Percentiles rank a stretch among this genome's conserved stretches.
Evolutionary conservation across 2,797 vertebrate genomes (phyloP).

Genomic region (Hyperoplus immaculatus): DNA sequence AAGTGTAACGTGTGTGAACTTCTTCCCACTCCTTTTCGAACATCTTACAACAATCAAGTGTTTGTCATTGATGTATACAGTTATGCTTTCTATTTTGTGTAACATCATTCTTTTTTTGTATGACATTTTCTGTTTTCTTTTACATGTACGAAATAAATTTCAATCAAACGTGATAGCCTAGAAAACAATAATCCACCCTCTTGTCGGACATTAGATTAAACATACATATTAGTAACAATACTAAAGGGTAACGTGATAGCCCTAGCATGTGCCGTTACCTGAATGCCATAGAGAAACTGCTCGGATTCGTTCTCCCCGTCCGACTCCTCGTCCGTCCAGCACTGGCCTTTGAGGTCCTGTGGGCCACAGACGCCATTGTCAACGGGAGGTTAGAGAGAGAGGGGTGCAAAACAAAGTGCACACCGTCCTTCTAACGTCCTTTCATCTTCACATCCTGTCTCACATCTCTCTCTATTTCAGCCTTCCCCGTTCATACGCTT

Average conservation of each 20-base stretch:
- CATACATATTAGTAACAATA: background rate
- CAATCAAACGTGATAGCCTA: no score
- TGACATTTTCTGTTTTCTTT: no score
- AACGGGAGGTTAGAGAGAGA: slow-evolving; percentile 69
- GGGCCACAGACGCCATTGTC: slow-evolving; percentile 55
- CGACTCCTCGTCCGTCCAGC: slow-evolving; percentile 98
- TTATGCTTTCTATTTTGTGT: no score
- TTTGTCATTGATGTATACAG: no score
- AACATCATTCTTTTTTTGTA: no score
- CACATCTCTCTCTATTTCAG: slow-evolving; percentile 70
- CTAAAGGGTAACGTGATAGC: background rate
- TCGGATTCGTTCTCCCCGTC: slow-evolving; percentile 98
- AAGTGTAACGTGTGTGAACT: background rate
- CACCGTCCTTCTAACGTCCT: slow-evolving; percentile 56
- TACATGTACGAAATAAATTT: no score
- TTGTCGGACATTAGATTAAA: slow-evolving; percentile 10
- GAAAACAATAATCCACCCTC: no score
- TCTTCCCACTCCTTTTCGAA: no score
- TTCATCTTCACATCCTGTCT: slow-evolving; percentile 71
- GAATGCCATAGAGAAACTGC: slow-evolving; percentile 97
- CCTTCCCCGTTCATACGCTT: slow-evolving; percentile 58
- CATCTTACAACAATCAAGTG: no score
- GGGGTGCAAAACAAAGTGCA: slow-evolving; percentile 48
- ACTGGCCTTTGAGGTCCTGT: slow-evolving; percentile 98
- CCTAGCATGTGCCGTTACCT: slow-evolving; percentile 82